phyloP scores from a whole-genome alignment of 92 coral and sea anemone genomes.

The Chrysogorgia sp. region DNA sequence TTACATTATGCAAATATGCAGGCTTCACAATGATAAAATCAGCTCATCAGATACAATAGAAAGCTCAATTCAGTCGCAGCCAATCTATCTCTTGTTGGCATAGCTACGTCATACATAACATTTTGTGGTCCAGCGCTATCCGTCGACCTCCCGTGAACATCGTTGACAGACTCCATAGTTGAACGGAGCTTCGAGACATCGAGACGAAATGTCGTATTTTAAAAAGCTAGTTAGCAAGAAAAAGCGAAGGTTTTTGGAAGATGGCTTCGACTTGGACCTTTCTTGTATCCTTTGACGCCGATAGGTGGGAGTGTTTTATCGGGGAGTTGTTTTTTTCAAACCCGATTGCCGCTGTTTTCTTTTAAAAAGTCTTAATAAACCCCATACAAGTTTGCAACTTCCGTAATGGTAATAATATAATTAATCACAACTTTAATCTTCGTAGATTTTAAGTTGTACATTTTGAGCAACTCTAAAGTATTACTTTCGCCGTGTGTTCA shows the following conservation, averaged over 20 bases:
- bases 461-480: no score
- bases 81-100: no score
- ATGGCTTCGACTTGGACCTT: conserved; percentile 93
- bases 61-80: no score
- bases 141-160: not conserved
- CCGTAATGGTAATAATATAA: no score
- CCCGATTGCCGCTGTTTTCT: not conserved
- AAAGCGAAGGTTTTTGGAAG: conserved; percentile 87
- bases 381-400: not conserved
- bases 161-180: not conserved
- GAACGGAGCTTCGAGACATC: not conserved
- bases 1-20: no score
- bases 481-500: no score
- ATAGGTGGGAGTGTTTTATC: not conserved
- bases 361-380: not conserved
- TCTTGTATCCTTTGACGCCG: conserved; percentile 99
- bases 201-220: conserved; percentile 70
- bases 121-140: no score
- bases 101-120: no score
- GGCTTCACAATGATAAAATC: no score
- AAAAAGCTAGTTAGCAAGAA: conserved; percentile 96
- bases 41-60: no score
- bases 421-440: no score
- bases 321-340: not conserved
- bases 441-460: no score